Conservation (phyloP, 2,113 vertebrate species). For the Pteropus alecto region DNA sequence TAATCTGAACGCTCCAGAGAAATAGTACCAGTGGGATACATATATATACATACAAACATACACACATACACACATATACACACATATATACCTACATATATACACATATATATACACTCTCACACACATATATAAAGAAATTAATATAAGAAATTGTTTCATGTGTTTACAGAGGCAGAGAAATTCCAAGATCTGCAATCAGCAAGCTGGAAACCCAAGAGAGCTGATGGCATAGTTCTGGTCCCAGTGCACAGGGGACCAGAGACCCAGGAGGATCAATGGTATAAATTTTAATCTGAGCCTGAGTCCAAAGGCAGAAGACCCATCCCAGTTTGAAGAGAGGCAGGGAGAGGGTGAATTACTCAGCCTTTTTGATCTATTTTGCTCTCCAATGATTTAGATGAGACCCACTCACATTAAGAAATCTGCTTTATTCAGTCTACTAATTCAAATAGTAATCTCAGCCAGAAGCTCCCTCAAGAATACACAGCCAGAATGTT, state of each 20-base stretch:
- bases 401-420: accelerated
- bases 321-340: background rate
- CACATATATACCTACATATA: background rate
- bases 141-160: background rate
- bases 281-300: background rate
- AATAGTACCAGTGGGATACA: background rate
- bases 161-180: background rate
- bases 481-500: background rate
- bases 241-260: background rate
- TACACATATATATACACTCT: too few relatives aligned
- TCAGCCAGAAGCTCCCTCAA: background rate
- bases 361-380: background rate
- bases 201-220: background rate
- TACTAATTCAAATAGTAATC: background rate
- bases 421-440: background rate
- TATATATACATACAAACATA: background rate
- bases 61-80: background rate
- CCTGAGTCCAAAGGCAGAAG: background rate
- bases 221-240: background rate
- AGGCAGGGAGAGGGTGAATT: background rate
- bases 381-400: background rate
- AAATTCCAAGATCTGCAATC: background rate
- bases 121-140: background rate
- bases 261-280: background rate
- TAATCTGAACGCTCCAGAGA: background rate